Conservation (phyloP, 1,140 invertebrate species). For the Rhagoletis pomonella region DNA sequence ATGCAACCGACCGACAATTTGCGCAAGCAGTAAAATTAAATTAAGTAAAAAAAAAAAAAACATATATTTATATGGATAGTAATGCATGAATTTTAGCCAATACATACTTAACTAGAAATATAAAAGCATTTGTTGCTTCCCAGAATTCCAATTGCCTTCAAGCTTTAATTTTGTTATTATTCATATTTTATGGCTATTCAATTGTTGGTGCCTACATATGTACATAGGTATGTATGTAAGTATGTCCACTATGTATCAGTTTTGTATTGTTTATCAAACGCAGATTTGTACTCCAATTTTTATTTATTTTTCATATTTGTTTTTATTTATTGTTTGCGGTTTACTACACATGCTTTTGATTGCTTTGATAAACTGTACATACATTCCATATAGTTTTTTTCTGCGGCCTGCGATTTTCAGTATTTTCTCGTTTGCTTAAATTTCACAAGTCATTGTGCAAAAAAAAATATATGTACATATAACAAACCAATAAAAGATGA, state of each 20-base stretch:
- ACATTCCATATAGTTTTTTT: too few relatives aligned
- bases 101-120: background rate
- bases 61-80: background rate
- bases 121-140: background rate
- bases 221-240: background rate
- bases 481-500: background rate
- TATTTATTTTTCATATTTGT: too few relatives aligned
- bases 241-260: background rate
- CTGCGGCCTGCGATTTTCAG: too few relatives aligned
- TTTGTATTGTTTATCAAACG: background rate
- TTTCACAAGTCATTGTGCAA: background rate
- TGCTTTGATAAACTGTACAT: too few relatives aligned
- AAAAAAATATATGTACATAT: background rate
- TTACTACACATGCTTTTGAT: too few relatives aligned
- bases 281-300: background rate
- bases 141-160: background rate
- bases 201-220: background rate
- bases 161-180: constrained; percentile 1
- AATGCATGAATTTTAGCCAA: background rate
- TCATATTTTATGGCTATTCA: background rate
- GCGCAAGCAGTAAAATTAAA: constrained; percentile 19
- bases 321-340: too few relatives aligned
- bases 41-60: background rate
- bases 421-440: background rate
- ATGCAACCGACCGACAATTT: background rate